phyloP scores from a whole-genome alignment of 1,140 invertebrate species.

The Palaemon carinicauda region DNA sequence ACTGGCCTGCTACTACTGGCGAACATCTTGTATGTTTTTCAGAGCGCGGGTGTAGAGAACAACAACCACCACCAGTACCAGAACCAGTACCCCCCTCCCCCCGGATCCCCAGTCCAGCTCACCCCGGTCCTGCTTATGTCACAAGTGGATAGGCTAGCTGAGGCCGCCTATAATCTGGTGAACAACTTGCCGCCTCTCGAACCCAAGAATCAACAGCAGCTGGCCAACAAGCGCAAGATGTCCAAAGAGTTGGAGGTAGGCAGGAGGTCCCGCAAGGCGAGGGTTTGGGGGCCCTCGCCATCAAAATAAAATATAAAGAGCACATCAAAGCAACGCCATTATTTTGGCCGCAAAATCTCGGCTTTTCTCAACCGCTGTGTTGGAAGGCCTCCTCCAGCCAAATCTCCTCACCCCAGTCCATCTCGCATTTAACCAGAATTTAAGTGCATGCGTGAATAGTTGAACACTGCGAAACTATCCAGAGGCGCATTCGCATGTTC shows the following conservation, averaged over 20 bases:
- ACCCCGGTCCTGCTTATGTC: slow-evolving; percentile 82
- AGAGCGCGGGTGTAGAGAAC: slow-evolving; percentile 51
- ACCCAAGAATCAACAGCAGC: slow-evolving; percentile 79
- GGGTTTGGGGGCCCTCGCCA: neutral
- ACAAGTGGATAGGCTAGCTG: slow-evolving; percentile 84
- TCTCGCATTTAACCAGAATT: too few relatives aligned
- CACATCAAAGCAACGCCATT: too few relatives aligned
- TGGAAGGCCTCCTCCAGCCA: too few relatives aligned
- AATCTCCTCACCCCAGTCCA: too few relatives aligned
- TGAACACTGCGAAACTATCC: too few relatives aligned
- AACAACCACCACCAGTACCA: slow-evolving; percentile 27
- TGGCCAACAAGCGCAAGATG: slow-evolving; percentile 84
- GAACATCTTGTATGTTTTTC: slow-evolving; percentile 58
- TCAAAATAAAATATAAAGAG: neutral
- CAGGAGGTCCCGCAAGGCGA: slow-evolving; percentile 6
- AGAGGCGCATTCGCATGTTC: too few relatives aligned
- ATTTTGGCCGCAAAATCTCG: too few relatives aligned
- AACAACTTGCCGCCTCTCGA: slow-evolving; percentile 84
- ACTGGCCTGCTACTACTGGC: slow-evolving; percentile 50
- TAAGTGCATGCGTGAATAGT: too few relatives aligned
- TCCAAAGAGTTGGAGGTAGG: slow-evolving; percentile 88
- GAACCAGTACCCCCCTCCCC: slow-evolving; percentile 36
- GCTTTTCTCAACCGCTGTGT: too few relatives aligned
- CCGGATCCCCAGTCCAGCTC: slow-evolving; percentile 66
- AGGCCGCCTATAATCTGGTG: slow-evolving; percentile 82